Evolutionary conservation across 92 coral and sea anemone genomes (phyloP).

Genomic region (Porites cylindrica): DNA sequence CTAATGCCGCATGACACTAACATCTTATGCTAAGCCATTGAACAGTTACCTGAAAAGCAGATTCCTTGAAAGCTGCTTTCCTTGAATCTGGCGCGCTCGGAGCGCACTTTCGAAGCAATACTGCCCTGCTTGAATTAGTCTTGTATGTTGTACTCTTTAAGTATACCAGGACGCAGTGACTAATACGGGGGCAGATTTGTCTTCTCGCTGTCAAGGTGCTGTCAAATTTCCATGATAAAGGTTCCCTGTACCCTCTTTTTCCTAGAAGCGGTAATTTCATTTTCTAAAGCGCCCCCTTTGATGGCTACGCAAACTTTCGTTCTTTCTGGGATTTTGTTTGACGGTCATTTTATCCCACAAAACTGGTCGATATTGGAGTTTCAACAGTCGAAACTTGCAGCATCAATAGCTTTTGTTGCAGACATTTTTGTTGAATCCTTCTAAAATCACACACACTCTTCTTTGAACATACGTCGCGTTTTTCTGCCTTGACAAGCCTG

Average conservation of each 20-base stretch:
- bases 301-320: constrained; percentile 8
- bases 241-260: not conserved
- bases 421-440: not conserved
- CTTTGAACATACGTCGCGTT: not conserved
- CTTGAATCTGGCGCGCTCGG: too few relatives aligned
- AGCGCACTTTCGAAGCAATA: not conserved
- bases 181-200: not conserved
- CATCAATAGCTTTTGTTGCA: not conserved
- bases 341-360: not conserved
- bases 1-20: too few relatives aligned
- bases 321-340: constrained; percentile 6
- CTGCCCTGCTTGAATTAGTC: not conserved
- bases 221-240: constrained; percentile 10
- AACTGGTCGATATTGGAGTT: not conserved
- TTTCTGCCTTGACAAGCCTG: not conserved
- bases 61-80: too few relatives aligned
- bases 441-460: not conserved
- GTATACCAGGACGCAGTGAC: not conserved
- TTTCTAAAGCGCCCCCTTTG: not conserved
- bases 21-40: too few relatives aligned
- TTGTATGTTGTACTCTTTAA: not conserved
- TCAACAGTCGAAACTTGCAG: not conserved
- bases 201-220: not conserved
- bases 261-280: constrained; percentile 29
- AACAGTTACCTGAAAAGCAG: too few relatives aligned